Evolutionary conservation across 2,113 vertebrate genomes (phyloP), one percentile per base, ranked within the genome.

Genomic region (Psophia crepitans): DNA sequence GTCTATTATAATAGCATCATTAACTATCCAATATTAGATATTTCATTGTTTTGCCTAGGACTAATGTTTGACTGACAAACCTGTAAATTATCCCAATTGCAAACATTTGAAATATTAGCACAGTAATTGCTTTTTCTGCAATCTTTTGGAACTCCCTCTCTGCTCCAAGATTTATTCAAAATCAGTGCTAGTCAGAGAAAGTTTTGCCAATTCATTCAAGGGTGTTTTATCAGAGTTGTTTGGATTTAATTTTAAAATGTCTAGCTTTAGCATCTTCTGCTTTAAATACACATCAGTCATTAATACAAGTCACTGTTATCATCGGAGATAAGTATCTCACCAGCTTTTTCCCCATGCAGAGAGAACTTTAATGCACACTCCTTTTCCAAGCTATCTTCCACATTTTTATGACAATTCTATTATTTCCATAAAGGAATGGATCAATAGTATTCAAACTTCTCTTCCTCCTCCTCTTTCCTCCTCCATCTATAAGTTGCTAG

Each of bases 1-100:
- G 57, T 71, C 80, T 53, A 41, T 60, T 89, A 18, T 78, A 87
- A 89, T 12, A 69, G 60, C 80, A 68, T 87, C 51, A 49, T 89
- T 84, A 94, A 64, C 30, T 84, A 93, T 8, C 68, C 86, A 71
- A 28, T 18, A 78, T 68, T 15, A 95, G 79, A 58, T 51, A 44
- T 53, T 68, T 77, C 64, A 84, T 39, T 86, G 69, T 84, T 94
- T 91, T 92, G 48, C 60, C 39, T 18, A 68, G 51, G 76, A 89
- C 69, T 89, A 84, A 82, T 64, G 49, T 78, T 63, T 54, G 32
- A n/a, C 61, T 94, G 70, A 84, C 35, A 94, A 93, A 94, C 68
- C 82, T 95, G 60, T 75, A 92, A 66, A 89, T 96, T 89, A 90
- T 41, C 51, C 69, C 96, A 86, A 94, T 71, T 93, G 64, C 75